phyloP scores from a whole-genome alignment of 1,140 invertebrate genomes.

The Pollicipes pollicipes region DNA sequence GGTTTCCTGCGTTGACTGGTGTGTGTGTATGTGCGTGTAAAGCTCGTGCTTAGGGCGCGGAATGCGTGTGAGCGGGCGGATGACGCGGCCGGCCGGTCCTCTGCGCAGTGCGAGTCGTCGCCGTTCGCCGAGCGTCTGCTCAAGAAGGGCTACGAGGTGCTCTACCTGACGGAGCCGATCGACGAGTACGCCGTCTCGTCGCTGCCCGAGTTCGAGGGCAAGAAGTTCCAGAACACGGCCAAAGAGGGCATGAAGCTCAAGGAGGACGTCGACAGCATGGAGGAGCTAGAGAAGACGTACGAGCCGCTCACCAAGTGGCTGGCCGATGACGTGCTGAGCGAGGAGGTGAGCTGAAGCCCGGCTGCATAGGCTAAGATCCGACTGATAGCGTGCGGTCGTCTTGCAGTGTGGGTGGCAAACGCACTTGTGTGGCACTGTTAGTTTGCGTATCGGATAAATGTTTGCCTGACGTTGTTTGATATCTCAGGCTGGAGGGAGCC shows the following conservation, averaged over 20 bases:
- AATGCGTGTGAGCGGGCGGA: too few species aligned
- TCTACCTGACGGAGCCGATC: conserved; percentile 89
- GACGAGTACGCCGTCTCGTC: conserved; percentile 96
- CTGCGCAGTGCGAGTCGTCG: conserved; percentile 52
- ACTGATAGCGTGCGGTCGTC: too few species aligned
- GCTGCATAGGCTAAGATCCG: too few species aligned
- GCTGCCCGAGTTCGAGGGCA: conserved; percentile 95
- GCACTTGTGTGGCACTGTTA: too few species aligned
- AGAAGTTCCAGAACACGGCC: conserved; percentile 99
- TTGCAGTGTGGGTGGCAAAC: too few species aligned
- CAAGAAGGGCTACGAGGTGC: conserved; percentile 88
- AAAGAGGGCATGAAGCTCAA: conserved; percentile 90
- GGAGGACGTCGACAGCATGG: conserved; percentile 63
- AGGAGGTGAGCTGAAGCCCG: conserved; percentile 37
- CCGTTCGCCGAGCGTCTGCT: conserved; percentile 89
- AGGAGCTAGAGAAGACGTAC: conserved; percentile 58
- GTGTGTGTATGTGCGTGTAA: too few species aligned
- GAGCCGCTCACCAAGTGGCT: conserved; percentile 88
- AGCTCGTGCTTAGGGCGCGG: too few species aligned
- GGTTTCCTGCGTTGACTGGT: too few species aligned
- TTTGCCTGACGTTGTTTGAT: too few species aligned
- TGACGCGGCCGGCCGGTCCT: too few species aligned
- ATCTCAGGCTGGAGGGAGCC: too few species aligned
- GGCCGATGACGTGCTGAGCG: conserved; percentile 63
- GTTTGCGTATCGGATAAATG: too few species aligned